Percentiles rank a stretch among this genome's conserved stretches.
Conservation (phyloP, 2,888 invertebrate species). For the Lepidochitona cinerea region DNA sequence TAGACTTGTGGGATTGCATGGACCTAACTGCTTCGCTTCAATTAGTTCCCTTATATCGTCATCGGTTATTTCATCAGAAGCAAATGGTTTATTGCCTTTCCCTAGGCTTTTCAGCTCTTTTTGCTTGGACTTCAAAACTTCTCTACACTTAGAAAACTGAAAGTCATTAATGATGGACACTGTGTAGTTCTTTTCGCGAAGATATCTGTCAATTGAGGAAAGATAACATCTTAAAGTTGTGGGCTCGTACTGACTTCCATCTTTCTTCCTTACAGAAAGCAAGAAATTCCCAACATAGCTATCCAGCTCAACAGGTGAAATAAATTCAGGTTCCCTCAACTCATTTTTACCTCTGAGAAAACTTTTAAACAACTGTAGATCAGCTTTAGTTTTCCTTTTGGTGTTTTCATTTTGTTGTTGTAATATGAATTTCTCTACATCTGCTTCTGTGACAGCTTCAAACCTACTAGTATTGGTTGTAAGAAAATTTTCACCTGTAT, state of each 20-base stretch:
- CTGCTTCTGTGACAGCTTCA: neutral
- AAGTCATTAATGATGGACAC: neutral
- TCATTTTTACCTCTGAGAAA: neutral
- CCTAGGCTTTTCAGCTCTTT: neutral
- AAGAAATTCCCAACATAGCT: neutral
- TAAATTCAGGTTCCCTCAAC: neutral
- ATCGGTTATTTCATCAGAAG: neutral
- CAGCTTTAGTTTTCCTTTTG: neutral
- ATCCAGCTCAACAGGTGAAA: neutral
- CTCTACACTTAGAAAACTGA: neutral
- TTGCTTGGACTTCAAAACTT: constrained; percentile 5
- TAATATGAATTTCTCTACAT: neutral
- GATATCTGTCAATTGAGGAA: neutral
- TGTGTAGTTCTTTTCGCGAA: neutral
- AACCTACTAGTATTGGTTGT: too few species aligned
- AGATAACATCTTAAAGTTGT: neutral
- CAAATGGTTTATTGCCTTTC: neutral
- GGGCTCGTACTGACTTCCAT: neutral
- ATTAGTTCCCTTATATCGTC: neutral
- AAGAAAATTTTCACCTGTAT: too few species aligned
- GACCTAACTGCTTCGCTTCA: neutral
- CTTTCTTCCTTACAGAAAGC: neutral
- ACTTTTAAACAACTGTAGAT: neutral
- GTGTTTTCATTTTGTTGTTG: neutral
- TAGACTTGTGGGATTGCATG: neutral